These are phyloP conservation scores for Octodon degus DNA, from an alignment of 2,113 vertebrate species.

Conservation along the genomic window DNA sequence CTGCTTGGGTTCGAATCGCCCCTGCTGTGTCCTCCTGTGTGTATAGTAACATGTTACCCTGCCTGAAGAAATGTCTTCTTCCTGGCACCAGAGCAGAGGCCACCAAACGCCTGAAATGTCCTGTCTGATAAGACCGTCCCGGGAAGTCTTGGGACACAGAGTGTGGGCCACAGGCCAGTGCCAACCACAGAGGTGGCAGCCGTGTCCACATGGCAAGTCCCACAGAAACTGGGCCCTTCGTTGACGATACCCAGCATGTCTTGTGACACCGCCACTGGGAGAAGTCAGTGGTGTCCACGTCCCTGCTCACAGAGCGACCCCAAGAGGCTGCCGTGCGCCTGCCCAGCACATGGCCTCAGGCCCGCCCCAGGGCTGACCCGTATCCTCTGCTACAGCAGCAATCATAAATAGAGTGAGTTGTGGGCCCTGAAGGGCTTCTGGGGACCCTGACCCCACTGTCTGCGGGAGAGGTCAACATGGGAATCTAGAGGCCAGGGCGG, in stretches of 20 bases:
- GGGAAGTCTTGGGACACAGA: too few relatives aligned
- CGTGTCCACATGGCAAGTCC: fast-evolving
- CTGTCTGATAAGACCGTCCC: background rate
- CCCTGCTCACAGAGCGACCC: background rate
- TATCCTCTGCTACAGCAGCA: fast-evolving
- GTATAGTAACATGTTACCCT: too few relatives aligned
- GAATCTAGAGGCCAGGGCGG: background rate
- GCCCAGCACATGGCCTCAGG: fast-evolving
- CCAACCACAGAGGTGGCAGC: background rate
- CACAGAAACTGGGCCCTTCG: fast-evolving
- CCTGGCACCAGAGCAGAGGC: background rate
- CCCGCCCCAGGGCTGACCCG: fast-evolving
- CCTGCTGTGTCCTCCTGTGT: too few relatives aligned
- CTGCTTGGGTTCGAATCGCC: fast-evolving
- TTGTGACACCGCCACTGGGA: fast-evolving
- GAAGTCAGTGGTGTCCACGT: fast-evolving
- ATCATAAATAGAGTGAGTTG: fast-evolving
- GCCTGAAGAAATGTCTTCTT: background rate
- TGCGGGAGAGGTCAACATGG: background rate
- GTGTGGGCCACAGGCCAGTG: background rate
- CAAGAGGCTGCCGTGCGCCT: fast-evolving
- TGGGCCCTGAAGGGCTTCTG: too few relatives aligned
- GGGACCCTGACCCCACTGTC: background rate
- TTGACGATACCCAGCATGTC: fast-evolving
- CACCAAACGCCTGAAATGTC: too few relatives aligned